Percentiles rank a stretch among this genome's conserved stretches.
Conservation (phyloP, 2,888 invertebrate genomes). For the Cataglyphis altisquamis region DNA sequence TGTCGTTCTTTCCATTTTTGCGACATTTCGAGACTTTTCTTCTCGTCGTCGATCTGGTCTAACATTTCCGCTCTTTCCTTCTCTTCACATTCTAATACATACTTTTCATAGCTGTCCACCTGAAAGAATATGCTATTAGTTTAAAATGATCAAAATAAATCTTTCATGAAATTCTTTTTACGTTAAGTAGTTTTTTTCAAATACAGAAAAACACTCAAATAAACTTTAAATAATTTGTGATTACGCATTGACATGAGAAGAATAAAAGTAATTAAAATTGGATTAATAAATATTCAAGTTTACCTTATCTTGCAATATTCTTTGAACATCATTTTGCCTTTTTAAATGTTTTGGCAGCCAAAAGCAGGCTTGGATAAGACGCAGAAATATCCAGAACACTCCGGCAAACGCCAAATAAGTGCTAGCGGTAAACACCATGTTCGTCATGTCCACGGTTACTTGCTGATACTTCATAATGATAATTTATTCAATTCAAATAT, state of each 20-base stretch:
- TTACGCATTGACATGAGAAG: not conserved
- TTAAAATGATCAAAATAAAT: not conserved
- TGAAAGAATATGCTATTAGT: slow-evolving; percentile 52
- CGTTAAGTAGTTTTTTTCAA: not conserved
- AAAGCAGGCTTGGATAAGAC: slow-evolving; percentile 90
- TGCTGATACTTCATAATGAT: slow-evolving; percentile 89
- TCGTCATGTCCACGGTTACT: slow-evolving; percentile 90
- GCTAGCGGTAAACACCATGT: slow-evolving; percentile 89
- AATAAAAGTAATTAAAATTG: not conserved
- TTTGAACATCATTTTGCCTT: slow-evolving; percentile 87
- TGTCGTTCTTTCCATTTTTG: slow-evolving; percentile 83
- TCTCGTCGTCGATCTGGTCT: slow-evolving; percentile 49
- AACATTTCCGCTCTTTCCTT: slow-evolving; percentile 72
- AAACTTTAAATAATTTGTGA: not conserved
- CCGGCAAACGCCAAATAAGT: slow-evolving; percentile 89
- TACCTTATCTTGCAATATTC: slow-evolving; percentile 87
- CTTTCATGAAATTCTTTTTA: not conserved
- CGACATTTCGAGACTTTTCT: slow-evolving; percentile 55
- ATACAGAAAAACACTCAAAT: not conserved
- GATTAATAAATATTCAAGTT: slow-evolving; percentile 69
- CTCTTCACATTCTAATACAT: slow-evolving; percentile 82
- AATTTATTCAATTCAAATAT: slow-evolving; percentile 56
- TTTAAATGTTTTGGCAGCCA: slow-evolving; percentile 89
- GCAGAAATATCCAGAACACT: slow-evolving; percentile 89
- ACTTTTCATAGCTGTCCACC: slow-evolving; percentile 83